Evolutionary conservation across 2,888 invertebrate species (phyloP).

Genomic region (Drosophila antonietae): DNA sequence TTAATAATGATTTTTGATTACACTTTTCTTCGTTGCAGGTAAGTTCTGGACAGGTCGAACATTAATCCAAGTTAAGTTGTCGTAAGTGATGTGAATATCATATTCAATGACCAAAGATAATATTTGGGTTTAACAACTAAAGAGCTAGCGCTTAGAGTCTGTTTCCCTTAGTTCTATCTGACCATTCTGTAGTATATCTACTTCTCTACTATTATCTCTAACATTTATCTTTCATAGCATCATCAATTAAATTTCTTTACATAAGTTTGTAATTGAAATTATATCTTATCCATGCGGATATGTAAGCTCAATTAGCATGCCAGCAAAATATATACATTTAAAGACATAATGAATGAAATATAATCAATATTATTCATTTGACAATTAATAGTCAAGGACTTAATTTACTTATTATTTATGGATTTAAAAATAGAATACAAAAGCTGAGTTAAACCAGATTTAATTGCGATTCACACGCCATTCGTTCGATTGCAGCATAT

Average conservation of each 20-base stretch:
- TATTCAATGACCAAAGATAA: too few species aligned
- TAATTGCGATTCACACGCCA: slow-evolving; percentile 28
- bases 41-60: slow-evolving; percentile 21
- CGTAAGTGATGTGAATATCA: slow-evolving; percentile 11
- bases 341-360: not conserved
- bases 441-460: slow-evolving; percentile 45
- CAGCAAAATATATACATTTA: not conserved
- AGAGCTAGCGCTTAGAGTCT: too few species aligned
- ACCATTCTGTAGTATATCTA: too few species aligned
- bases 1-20: slow-evolving; percentile 21
- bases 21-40: slow-evolving; percentile 49
- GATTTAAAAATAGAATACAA: not conserved
- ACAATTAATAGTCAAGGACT: not conserved
- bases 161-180: not conserved
- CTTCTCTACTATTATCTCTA: too few species aligned
- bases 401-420: not conserved
- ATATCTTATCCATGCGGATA: too few species aligned
- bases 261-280: too few species aligned
- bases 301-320: too few species aligned
- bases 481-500: slow-evolving; percentile 24
- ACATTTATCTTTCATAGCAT: too few species aligned
- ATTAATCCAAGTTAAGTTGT: not conserved
- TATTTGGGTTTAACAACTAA: not conserved
- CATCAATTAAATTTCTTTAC: too few species aligned
- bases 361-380: not conserved